Base-by-base conservation (phyloP, 2,797 vertebrate species). In the Molossus alvarezi region DNA sequence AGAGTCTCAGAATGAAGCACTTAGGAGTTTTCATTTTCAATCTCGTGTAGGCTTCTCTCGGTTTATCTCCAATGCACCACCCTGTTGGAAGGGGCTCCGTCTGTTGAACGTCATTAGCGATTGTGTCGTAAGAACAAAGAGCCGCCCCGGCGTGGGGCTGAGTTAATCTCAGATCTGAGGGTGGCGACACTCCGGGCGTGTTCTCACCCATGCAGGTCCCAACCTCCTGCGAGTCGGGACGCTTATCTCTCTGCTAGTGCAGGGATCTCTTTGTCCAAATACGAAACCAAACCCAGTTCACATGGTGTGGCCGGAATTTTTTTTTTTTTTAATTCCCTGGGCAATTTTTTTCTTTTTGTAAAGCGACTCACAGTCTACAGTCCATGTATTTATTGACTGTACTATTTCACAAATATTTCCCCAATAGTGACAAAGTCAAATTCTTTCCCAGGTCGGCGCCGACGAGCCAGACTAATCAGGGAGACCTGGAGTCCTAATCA, bases 71-170 rank as follows among this genome's bases (percentile, higher is more conserved):
- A 98, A 98, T 97, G 98, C 98, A 98, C 98, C 98, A 98, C 98
- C 97, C 57, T 98, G 98, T 98, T 98, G 98, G 98, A 98, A 98
- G 98, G 98, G 98, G 97, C 98, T 98, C 98, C 97, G 97, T 98
- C 98, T 98, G 98, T 98, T 98, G 98, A 98, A 99, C 98, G 98
- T 98, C 98, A 98, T 99, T 98, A 98, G 98, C 95, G 97, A 98
- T 98, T 98, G 98, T 98, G 98, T 98, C 98, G 98, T 98, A 98
- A 98, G 41, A 99, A 98, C 98, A 98, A 98, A 98, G 98, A 99
- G 98, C 98, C 96, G 90, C 96, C 98, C 97, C 83, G 51, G 98
- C 97, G 95, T 97, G 98, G 92, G 96, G 97, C 98, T 97, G 98
- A 95, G 98, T 98, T 99, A 98, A 99, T 99, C 98, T 99, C 97